Conservation (phyloP, 2,888 invertebrate species). For the Drosophila seclusa region DNA sequence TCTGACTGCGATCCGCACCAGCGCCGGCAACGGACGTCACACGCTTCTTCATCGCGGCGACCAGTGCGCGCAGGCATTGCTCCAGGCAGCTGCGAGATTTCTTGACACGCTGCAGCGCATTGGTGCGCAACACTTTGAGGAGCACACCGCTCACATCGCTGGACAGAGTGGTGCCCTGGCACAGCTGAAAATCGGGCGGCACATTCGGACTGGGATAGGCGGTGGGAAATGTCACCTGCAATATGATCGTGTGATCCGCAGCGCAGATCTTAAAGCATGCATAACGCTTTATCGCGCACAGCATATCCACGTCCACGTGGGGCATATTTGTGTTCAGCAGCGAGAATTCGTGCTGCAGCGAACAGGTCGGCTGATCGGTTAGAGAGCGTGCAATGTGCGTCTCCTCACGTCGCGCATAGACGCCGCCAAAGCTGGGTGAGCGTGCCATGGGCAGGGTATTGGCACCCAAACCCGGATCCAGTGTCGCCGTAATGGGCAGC, state of each 20-base stretch:
- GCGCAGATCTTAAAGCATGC: conserved; percentile 85
- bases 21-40: conserved; percentile 56
- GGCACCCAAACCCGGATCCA: conserved; percentile 52
- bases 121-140: conserved; percentile 91
- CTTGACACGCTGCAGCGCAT: conserved; percentile 92
- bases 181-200: conserved; percentile 89
- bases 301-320: conserved; percentile 88
- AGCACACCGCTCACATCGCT: conserved; percentile 90
- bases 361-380: conserved; percentile 84
- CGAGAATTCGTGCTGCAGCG: conserved; percentile 91
- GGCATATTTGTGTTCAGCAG: conserved; percentile 91
- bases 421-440: conserved; percentile 82
- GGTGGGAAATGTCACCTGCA: conserved; percentile 89
- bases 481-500: conserved; percentile 62
- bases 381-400: conserved; percentile 82
- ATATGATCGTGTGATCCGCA: conserved; percentile 85
- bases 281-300: conserved; percentile 86
- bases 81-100: conserved; percentile 95
- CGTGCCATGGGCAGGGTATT: conserved; percentile 82
- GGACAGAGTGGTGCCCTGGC: conserved; percentile 89
- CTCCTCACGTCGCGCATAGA: conserved; percentile 68
- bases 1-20: conserved; percentile 81
- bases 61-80: conserved; percentile 92
- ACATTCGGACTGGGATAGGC: conserved; percentile 90
- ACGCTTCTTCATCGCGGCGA: conserved; percentile 87